These are phyloP conservation scores for Eulithis prunata DNA, from an alignment of 2,888 invertebrate species.

Conservation along the genomic window DNA sequence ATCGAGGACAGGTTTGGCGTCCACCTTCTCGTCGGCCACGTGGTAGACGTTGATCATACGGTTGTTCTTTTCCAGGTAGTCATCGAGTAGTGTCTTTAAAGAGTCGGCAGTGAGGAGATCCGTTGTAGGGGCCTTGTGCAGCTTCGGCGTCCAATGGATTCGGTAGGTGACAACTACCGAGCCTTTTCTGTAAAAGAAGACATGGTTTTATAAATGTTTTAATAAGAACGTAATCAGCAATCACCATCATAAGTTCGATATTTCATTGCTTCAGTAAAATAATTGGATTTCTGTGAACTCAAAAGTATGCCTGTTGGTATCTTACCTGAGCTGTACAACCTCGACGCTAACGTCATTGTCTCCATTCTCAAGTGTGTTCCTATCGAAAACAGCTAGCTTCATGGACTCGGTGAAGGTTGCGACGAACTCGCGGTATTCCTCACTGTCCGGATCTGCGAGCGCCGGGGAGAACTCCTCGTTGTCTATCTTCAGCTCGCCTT, in stretches of 20 bases:
- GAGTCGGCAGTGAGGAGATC: constrained; percentile 79
- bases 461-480: constrained; percentile 86
- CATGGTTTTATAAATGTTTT: neutral
- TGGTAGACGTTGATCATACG: constrained; percentile 83
- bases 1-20: constrained; percentile 82
- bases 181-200: constrained; percentile 82
- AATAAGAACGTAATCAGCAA: too few species aligned
- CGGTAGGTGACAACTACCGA: constrained; percentile 87
- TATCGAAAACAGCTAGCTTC: constrained; percentile 83
- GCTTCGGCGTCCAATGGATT: constrained; percentile 86
- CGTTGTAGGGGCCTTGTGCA: constrained; percentile 66
- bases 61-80: constrained; percentile 76
- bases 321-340: constrained; percentile 86
- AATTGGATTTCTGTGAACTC: too few species aligned
- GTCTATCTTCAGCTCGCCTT: constrained; percentile 87
- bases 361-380: constrained; percentile 77
- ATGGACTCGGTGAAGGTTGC: constrained; percentile 84
- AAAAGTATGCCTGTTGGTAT: neutral
- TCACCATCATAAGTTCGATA: neutral
- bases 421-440: constrained; percentile 85
- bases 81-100: constrained; percentile 75
- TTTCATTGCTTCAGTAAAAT: neutral
- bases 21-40: constrained; percentile 73
- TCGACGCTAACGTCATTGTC: constrained; percentile 84
- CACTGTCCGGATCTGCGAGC: constrained; percentile 85